phyloP scores from a whole-genome alignment of 2,113 vertebrate species.

The Coryphaenoides rupestris region DNA sequence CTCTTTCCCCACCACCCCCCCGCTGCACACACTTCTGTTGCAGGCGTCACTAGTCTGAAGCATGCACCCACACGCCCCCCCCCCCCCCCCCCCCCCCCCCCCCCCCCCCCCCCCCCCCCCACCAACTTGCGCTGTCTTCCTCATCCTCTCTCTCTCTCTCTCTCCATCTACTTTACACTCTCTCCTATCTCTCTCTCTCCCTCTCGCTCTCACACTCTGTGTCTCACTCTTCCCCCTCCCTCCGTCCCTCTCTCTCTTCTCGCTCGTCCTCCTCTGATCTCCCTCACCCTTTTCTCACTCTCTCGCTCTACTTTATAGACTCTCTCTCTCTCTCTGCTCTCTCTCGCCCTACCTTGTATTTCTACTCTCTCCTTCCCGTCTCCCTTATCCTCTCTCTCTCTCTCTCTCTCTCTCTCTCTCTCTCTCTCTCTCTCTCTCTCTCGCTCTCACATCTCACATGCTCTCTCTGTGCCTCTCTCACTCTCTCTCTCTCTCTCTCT shows the following conservation, averaged over 20 bases:
- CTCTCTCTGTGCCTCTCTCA: too few relatives aligned
- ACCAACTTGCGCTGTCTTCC: neutral
- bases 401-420: constrained; percentile 9
- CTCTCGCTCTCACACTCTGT: too few relatives aligned
- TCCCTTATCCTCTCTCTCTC: neutral
- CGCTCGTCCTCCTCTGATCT: neutral
- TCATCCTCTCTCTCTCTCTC: constrained; percentile 7
- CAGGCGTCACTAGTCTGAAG: neutral
- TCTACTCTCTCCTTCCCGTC: neutral
- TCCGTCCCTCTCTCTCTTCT: too few relatives aligned
- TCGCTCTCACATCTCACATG: too few relatives aligned
- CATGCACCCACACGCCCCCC: neutral
- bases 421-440: neutral
- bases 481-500: constrained; percentile 31
- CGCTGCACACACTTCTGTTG: neutral
- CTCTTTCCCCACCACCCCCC: constrained; percentile 39
- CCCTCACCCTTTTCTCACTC: neutral
- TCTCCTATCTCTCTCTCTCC: neutral
- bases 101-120: constrained; percentile 2
- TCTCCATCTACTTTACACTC: constrained; percentile 12
- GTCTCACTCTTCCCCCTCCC: too few relatives aligned
- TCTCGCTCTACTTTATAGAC: too few relatives aligned
- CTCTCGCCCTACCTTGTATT: neutral
- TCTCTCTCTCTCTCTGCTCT: neutral
- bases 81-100: neutral